A percentile compares a stretch with the other conserved stretches of the same genome.
Conservation (phyloP, 2,888 invertebrate species). For the Cyclophora albipunctata region DNA sequence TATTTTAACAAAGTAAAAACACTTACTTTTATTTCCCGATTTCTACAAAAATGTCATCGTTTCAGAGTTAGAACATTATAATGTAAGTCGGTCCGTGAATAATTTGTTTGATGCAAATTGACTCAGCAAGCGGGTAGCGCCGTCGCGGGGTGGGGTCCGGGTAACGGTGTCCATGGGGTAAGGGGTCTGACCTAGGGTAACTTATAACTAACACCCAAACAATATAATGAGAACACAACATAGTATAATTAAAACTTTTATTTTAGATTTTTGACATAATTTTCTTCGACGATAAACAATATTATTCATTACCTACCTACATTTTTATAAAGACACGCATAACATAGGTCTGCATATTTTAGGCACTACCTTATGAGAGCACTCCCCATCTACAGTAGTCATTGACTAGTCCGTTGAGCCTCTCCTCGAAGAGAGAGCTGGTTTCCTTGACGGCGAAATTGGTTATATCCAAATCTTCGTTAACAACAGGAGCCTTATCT, state of each 20-base stretch:
- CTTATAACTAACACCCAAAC: too few species aligned
- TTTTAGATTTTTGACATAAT: background rate
- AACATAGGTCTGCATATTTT: background rate
- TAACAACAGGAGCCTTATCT: constrained; percentile 30
- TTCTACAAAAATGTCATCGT: too few species aligned
- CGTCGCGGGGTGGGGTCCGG: too few species aligned
- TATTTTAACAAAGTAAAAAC: too few species aligned
- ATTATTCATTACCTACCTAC: background rate
- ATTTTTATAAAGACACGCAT: background rate
- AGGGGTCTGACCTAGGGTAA: too few species aligned
- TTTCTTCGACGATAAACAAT: background rate
- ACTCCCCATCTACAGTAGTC: constrained; percentile 39
- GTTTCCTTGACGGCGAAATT: constrained; percentile 26
- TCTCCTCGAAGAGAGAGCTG: constrained; percentile 27
- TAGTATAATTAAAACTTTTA: background rate
- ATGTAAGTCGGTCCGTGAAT: too few species aligned
- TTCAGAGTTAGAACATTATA: too few species aligned
- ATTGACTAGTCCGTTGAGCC: constrained; percentile 42
- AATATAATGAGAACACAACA: too few species aligned
- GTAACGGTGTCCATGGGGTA: too few species aligned
- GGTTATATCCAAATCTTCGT: constrained; percentile 19
- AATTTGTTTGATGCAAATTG: too few species aligned
- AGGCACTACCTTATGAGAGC: constrained; percentile 11
- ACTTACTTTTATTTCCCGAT: too few species aligned
- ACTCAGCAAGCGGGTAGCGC: too few species aligned